phyloP scores from a whole-genome alignment of 2,113 vertebrate species.

The Chaetodon trifascialis region DNA sequence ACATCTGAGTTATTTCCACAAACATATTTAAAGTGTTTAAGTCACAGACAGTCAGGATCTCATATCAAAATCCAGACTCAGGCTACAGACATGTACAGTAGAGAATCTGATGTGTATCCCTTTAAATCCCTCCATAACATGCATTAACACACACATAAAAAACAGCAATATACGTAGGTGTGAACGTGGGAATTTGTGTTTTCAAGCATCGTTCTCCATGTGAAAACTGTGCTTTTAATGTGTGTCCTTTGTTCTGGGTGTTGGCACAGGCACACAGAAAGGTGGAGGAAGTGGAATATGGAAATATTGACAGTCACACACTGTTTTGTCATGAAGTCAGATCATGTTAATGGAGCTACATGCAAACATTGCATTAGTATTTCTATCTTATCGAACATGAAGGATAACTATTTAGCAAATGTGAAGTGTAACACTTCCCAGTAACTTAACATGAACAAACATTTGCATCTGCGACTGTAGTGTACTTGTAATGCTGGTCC shows the following conservation, averaged over 20 bases:
- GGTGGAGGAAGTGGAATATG: not conserved
- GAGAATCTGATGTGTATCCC: not conserved
- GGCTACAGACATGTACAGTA: too few species aligned
- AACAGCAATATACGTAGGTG: too few species aligned
- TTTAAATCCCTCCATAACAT: not conserved
- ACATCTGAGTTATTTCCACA: not conserved
- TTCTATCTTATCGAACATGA: not conserved
- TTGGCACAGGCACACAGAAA: not conserved
- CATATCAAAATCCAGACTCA: not conserved
- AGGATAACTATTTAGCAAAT: not conserved
- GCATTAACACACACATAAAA: not conserved
- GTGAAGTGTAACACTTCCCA: not conserved
- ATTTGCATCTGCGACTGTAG: not conserved
- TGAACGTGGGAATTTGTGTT: not conserved
- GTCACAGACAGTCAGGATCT: not conserved
- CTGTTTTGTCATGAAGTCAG: not conserved
- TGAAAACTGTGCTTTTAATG: too few species aligned
- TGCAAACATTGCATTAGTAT: not conserved
- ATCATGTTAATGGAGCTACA: not conserved
- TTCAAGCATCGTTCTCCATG: not conserved
- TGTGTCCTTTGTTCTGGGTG: constrained; percentile 22
- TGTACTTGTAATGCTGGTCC: not conserved
- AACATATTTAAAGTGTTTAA: not conserved
- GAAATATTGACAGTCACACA: not conserved
- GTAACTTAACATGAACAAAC: not conserved